Conservation (phyloP, 35 echinoderm and acorn worm genomes). For the Ptychodera flava region DNA sequence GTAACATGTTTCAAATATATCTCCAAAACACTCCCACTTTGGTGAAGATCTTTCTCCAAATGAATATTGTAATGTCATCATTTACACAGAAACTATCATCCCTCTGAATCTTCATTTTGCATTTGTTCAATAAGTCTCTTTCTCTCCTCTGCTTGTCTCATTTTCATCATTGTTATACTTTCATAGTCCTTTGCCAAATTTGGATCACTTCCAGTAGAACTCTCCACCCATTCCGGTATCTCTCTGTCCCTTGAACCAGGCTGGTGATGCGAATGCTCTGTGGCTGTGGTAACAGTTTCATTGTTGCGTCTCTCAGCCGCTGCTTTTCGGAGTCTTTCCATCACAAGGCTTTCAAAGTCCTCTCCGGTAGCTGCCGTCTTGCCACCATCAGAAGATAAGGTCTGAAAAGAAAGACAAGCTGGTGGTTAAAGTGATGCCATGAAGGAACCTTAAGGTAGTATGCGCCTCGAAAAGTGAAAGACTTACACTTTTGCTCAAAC, state of each 20-base stretch:
- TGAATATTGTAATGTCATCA: no score
- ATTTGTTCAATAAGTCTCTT: constrained; percentile 73
- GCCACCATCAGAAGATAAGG: no score
- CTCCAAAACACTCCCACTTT: no score
- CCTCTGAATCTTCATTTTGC: constrained; percentile 57
- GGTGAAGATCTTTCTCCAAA: no score
- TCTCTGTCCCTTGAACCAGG: constrained; percentile 18
- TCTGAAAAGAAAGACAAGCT: no score
- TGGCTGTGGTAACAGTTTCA: background rate
- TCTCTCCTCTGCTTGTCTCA: constrained; percentile 54
- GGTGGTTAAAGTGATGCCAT: no score
- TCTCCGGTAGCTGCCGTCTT: background rate
- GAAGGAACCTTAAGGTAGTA: no score
- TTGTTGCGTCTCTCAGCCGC: no score
- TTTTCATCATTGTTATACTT: constrained; percentile 47
- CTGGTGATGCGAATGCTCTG: background rate
- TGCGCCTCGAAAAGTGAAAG: no score
- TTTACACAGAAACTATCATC: no score
- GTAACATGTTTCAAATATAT: no score
- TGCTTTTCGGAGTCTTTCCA: constrained; percentile 30
- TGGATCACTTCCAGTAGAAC: constrained; percentile 11
- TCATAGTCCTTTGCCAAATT: constrained; percentile 50
- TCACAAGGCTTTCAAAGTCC: constrained; percentile 52
- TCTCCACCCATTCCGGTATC: constrained; percentile 15
- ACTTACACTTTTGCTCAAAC: no score